Evolutionary conservation across 1,140 invertebrate genomes (phyloP), one percentile per base, ranked within the genome.

Genomic region (Caerostris darwini): DNA sequence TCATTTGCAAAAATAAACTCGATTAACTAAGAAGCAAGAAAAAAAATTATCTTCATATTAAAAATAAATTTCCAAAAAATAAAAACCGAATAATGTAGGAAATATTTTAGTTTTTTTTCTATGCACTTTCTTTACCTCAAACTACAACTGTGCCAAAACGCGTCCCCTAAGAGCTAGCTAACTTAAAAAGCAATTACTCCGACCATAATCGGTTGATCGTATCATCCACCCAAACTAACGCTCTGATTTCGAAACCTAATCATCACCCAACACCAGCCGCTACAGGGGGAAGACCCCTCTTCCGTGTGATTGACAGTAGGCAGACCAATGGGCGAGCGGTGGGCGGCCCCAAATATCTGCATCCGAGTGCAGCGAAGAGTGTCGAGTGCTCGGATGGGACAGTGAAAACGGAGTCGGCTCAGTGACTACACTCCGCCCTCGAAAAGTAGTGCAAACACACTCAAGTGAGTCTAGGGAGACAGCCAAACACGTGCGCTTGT

Each of bases 341-440:
- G 54, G 64, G 87, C 14, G 87, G 64, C 53, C 17, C 53, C 64
- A n/a, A 69, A 12, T 54, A 12, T 89, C 87, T 71, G 87, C 61
- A 69, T 54, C 87, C 87, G 56, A 69, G 87, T 89, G 87, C 17
- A 89, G 61, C 87, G 87, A 89, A 57, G 64, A 53, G 85, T 58
- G 85, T 10, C 34, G 53, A 69, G 64, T 50, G 50, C 19, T 53
- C 14, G 85, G 64, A 53, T 56, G 64, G 34, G 54, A 69, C 87
- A 69, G 61, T 69, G 71, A 89, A 69, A 89, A 89, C 87, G 50
- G 87, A 89, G 64, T 89, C 87, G 87, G 87, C 61, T 50, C 64
- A 89, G 87, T 89, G 64, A 64, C n/a, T 89, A 54, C 87, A 89
- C 87, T 89, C 87, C 87, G 87, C 87, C 87, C 64, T 69, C 86